phyloP scores from a whole-genome alignment of 2,797 vertebrate species.

The Aselliscus stoliczkanus region DNA sequence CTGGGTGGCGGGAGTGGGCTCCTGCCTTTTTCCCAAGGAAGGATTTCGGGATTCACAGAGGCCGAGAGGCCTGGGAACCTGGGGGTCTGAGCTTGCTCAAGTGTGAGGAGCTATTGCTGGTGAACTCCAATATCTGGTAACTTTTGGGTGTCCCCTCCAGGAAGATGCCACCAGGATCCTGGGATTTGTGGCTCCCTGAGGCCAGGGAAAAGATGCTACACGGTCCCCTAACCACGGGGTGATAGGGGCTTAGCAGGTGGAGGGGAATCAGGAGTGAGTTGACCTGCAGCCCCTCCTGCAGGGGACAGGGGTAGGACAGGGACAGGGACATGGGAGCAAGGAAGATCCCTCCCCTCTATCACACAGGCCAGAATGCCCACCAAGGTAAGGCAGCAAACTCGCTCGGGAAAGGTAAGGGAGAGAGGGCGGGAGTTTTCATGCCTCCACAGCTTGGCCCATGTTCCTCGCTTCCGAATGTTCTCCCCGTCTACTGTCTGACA shows the following conservation, averaged over 20 bases:
- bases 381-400: background rate
- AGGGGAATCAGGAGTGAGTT: background rate
- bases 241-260: background rate
- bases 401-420: background rate
- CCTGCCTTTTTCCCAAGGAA: background rate
- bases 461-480: background rate
- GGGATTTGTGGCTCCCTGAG: background rate
- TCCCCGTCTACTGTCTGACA: background rate
- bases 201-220: background rate
- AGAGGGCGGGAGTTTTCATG: background rate
- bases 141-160: background rate
- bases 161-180: background rate
- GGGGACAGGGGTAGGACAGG: accelerated
- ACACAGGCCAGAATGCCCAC: background rate
- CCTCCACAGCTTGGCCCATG: background rate
- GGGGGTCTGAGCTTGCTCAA: background rate
- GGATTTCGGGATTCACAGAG: background rate
- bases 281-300: background rate
- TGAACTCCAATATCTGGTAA: background rate
- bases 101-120: background rate
- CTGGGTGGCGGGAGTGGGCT: background rate
- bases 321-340: background rate
- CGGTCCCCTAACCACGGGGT: background rate
- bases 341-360: background rate
- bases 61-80: background rate